Evolutionary conservation across 2,888 invertebrate genomes (phyloP).

Genomic region (Thereva unica): DNA sequence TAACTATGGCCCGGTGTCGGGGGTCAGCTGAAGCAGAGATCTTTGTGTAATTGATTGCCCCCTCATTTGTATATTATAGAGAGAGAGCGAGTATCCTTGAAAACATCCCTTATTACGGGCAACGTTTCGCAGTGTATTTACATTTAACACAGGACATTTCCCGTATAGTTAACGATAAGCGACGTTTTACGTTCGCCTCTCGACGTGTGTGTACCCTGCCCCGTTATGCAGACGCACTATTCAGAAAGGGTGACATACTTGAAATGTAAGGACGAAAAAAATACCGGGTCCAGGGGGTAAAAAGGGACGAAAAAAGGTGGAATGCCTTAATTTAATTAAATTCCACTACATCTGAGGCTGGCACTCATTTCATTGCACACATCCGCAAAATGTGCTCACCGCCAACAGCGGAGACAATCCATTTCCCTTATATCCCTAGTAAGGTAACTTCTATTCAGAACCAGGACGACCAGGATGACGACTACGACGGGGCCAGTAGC

Average conservation of each 20-base stretch:
- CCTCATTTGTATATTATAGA: slow-evolving; percentile 28
- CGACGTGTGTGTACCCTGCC: slow-evolving; percentile 2
- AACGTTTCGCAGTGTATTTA: slow-evolving; percentile 19
- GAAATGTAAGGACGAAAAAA: slow-evolving; percentile 19
- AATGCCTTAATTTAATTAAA: slow-evolving; percentile 42
- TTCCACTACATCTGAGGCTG: slow-evolving; percentile 38
- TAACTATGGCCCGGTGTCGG: too few relatives aligned
- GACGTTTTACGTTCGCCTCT: slow-evolving; percentile 32
- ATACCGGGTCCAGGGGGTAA: slow-evolving; percentile 7
- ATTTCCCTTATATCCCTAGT: slow-evolving; percentile 11
- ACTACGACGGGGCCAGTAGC: neutral
- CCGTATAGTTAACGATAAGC: slow-evolving; percentile 26
- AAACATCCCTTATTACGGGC: slow-evolving; percentile 31
- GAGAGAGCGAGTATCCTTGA: slow-evolving; percentile 17
- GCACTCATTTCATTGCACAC: slow-evolving; percentile 18
- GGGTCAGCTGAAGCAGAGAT: neutral
- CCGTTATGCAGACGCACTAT: slow-evolving; percentile 14
- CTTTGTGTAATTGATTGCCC: slow-evolving; percentile 29
- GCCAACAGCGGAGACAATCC: slow-evolving; percentile 15
- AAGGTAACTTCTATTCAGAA: slow-evolving; percentile 15
- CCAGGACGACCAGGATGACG: slow-evolving; percentile 1
- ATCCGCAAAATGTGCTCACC: neutral
- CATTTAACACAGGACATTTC: slow-evolving; percentile 19
- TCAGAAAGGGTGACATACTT: slow-evolving; percentile 30
- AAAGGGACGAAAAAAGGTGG: slow-evolving; percentile 20